Percentiles rank a stretch among this genome's conserved stretches.
These are phyloP conservation scores for Xenopus petersii DNA, from an alignment of 2,797 vertebrate genomes.

Conservation along the genomic window DNA sequence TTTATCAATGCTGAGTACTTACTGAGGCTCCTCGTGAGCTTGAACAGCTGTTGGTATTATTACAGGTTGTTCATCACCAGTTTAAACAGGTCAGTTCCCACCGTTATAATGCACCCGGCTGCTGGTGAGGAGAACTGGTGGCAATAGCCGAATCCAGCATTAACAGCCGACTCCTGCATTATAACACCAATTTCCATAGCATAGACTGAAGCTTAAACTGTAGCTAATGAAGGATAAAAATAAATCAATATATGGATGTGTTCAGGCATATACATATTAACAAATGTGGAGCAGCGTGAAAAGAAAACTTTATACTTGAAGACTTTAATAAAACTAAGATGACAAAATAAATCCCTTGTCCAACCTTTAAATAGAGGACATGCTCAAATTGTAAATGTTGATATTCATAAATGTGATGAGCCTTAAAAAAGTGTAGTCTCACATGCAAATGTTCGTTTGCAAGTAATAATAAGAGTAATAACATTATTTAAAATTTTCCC, in stretches of 20 bases:
- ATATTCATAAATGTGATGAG: too few relatives aligned
- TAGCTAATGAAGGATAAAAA: conserved; percentile 36
- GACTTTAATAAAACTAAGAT: too few relatives aligned
- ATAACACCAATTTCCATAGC: conserved; percentile 4
- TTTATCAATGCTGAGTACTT: too few relatives aligned
- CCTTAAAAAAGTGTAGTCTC: too few relatives aligned
- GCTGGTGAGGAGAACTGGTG: conserved; percentile 7
- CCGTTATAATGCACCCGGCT: conserved; percentile 11
- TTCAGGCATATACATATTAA: background rate
- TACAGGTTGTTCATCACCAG: conserved; percentile 30
- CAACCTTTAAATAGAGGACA: too few relatives aligned
- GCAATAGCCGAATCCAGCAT: background rate
- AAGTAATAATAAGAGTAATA: too few relatives aligned
- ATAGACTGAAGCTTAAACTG: conserved; percentile 18
- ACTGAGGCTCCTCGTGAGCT: background rate
- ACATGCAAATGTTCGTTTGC: too few relatives aligned
- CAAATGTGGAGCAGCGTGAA: too few relatives aligned
- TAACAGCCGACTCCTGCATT: background rate
- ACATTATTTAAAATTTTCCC: too few relatives aligned
- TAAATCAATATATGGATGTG: conserved; percentile 26
- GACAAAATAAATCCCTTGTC: too few relatives aligned
- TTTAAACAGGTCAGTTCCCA: conserved; percentile 22
- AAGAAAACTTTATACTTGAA: too few relatives aligned
- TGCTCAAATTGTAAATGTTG: too few relatives aligned
- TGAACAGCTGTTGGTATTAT: conserved; percentile 27